phyloP scores from a whole-genome alignment of 1,140 invertebrate species.

The Philopotamus ludificatus region DNA sequence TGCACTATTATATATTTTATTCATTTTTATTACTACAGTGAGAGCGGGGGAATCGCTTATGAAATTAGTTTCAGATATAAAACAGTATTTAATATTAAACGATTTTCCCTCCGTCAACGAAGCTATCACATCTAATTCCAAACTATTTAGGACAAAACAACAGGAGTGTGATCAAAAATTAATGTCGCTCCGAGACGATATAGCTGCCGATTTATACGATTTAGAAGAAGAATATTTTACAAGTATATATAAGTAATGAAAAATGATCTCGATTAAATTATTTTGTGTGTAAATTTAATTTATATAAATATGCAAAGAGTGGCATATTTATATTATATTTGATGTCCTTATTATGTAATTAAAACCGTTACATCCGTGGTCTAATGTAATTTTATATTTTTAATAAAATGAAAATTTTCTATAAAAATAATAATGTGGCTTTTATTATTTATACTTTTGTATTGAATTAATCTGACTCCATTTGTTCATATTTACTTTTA shows the following conservation, averaged over 20 bases:
- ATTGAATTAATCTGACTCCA: too few relatives aligned
- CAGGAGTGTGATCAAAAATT: constrained; percentile 91
- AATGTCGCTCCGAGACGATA: constrained; percentile 88
- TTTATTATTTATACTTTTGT: too few relatives aligned
- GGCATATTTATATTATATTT: too few relatives aligned
- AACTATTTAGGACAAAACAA: constrained; percentile 84
- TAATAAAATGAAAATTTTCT: too few relatives aligned
- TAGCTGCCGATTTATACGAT: constrained; percentile 93
- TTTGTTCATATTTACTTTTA: too few relatives aligned
- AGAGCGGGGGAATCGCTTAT: constrained; percentile 92
- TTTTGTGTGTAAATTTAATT: too few relatives aligned
- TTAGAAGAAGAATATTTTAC: constrained; percentile 98
- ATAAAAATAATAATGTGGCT: too few relatives aligned
- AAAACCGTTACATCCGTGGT: too few relatives aligned
- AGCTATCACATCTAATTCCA: constrained; percentile 88
- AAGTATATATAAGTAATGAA: constrained; percentile 88
- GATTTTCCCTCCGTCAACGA: constrained; percentile 97
- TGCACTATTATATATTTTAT: neutral
- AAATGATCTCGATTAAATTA: too few relatives aligned
- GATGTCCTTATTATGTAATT: too few relatives aligned
- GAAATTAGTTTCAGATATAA: constrained; percentile 95
- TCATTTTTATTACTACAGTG: constrained; percentile 55
- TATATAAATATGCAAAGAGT: too few relatives aligned
- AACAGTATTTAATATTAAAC: constrained; percentile 94
- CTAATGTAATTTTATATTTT: too few relatives aligned